Evolutionary conservation across 2,888 invertebrate genomes (phyloP), one percentile per base, ranked within the genome.

Genomic region (Cerceris ruficornis): DNA sequence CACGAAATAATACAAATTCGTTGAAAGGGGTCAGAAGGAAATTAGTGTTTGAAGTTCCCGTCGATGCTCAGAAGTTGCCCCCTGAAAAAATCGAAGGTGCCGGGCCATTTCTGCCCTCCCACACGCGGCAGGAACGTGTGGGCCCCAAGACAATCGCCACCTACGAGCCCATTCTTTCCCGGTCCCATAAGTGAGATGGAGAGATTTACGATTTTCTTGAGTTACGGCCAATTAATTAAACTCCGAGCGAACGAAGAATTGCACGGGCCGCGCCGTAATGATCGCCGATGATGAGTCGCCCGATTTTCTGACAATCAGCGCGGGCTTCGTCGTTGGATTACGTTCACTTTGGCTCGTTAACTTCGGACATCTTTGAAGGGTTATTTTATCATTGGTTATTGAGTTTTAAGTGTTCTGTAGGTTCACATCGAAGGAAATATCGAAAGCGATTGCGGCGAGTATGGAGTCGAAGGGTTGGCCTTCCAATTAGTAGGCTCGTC

Each of bases 141-240:
- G 91, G 91, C 88, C 86, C 79, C 86, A 82, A 90, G 88, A 91
- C 91, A 91, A 91, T 91, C 89, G 88, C 90, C 90, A 91, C 91
- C 91, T 88, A 91, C 91, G 86, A 83, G 80, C 76, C 83, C 86
- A 89, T 90, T 90, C 88, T 88, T 86, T 62, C 75, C 61, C 54
- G 69, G 66, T 70, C 68, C 65, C 69, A 74, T 71, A 70, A 78
- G 70, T 67, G 73, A 85, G 85, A 88, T 86, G 79, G 55, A 28
- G 83, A 89, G 90, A 91, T 91, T 91, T 90, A 91, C 89, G 88
- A 80, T 89, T 90, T 88, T 88, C 86, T 84, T 89, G 89, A 89
- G 89, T 91, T 90, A 91, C 89, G 84, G 87, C 89, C 90, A 89
- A 91, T 90, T 91, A 91, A 91, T 91, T 90, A 87, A 88, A 86